These are phyloP conservation scores for Chionodraco myersi DNA, from an alignment of 2,113 vertebrate species.

Conservation along the genomic window DNA sequence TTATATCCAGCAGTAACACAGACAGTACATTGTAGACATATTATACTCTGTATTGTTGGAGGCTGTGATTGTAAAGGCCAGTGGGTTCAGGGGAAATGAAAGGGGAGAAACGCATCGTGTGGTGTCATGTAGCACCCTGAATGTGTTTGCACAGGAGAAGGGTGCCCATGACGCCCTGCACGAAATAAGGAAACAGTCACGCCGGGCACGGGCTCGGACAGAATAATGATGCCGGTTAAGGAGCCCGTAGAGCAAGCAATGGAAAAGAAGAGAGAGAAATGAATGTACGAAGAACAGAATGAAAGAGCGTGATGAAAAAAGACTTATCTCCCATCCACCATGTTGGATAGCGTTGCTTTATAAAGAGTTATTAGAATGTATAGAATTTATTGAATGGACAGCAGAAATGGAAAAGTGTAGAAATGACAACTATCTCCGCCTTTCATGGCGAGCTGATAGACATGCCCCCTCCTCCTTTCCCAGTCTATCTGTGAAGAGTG, in stretches of 20 bases:
- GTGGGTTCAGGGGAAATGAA: background rate
- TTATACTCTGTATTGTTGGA: background rate
- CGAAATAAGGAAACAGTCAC: background rate
- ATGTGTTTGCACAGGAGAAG: constrained; percentile 20
- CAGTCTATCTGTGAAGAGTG: constrained; percentile 71
- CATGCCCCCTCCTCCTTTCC: constrained; percentile 61
- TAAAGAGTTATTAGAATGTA: constrained; percentile 36
- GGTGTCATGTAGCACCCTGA: constrained; percentile 41
- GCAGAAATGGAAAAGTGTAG: constrained; percentile 58
- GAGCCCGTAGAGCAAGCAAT: too few relatives aligned
- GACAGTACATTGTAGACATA: background rate
- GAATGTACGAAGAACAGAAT: background rate
- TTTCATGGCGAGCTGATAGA: constrained; percentile 77
- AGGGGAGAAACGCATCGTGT: background rate
- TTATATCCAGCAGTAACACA: background rate
- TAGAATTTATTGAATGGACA: constrained; percentile 57
- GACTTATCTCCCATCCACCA: background rate
- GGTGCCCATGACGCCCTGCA: constrained; percentile 3
- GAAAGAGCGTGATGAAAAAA: background rate
- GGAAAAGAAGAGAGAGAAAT: too few relatives aligned
- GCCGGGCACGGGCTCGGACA: background rate
- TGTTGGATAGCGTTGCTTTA: background rate
- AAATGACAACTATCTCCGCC: constrained; percentile 69
- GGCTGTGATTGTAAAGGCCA: constrained; percentile 16
- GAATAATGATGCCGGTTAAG: too few relatives aligned